Evolutionary conservation across 2,888 invertebrate genomes (phyloP), one percentile per base, ranked within the genome.

Genomic region (Philopedon plagiatum): DNA sequence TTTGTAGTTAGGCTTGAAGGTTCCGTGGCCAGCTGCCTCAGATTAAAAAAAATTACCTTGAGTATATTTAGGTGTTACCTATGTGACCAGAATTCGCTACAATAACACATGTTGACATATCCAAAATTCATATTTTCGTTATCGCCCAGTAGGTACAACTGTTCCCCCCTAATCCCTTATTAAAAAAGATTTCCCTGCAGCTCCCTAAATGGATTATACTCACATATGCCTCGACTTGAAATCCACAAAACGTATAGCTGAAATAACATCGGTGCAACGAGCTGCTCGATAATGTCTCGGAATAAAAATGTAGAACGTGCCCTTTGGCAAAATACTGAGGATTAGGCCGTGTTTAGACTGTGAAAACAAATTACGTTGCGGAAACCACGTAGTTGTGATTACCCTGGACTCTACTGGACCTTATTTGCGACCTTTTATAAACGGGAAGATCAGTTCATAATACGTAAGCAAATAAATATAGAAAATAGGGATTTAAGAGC

Each of bases 221-320:
- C 67, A 67, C 72, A 72, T 67, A 72, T 63, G 67, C 56, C 57
- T 41, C 56, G 61, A 39, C 65, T 71, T 56, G 18, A 72, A 67
- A 72, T 67, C 67, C 72, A 18, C 46, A 19, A 32, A 67, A 56
- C 67, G 72, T 72, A 67, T 72, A 44, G 62, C 67, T 66, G 67
- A 72, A 71, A 72, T 72, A 72, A 72, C 66, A 72, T 58, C 62
- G 49, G 58, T 58, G 63, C 57, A 65, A 62, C 66, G 39, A 64
- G 44, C 60, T 64, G 60, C 58, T 65, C 65, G 71, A 71, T 65
- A 71, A 71, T 71, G 61, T 61, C 54, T n/a, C 41, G 41, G 71
- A 72, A 72, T 67, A 72, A 72, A 72, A 72, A 72, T 72, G 62
- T 67, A 57, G 72, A 66, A 67, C 72, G 72, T 72, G 72, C 66